These are phyloP conservation scores for Cricetomys ansorgei DNA, from an alignment of 2,113 vertebrate species.

Conservation along the genomic window DNA sequence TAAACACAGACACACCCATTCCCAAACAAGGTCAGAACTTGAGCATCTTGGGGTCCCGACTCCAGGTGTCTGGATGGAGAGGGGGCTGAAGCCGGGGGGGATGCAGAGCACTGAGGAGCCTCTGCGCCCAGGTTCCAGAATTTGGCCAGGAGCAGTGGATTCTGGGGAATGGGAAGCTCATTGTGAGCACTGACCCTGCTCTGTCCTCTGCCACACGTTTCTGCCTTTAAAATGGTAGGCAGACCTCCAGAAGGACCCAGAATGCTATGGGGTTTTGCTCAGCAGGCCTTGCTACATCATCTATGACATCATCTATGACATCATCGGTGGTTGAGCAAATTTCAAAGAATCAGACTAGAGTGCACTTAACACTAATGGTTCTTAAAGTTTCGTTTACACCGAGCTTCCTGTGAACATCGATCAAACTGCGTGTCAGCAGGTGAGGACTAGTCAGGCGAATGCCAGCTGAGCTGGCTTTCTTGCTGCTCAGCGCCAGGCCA, in stretches of 20 bases:
- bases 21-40: background rate
- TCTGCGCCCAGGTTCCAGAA: fast-evolving
- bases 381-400: background rate
- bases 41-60: too few species aligned
- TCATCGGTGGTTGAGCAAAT: too few species aligned
- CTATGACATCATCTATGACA: background rate
- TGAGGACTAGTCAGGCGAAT: background rate
- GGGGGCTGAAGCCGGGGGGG: background rate
- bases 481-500: fast-evolving
- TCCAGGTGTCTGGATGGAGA: fast-evolving
- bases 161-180: background rate
- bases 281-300: background rate
- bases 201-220: background rate
- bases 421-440: background rate
- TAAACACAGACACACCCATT: background rate
- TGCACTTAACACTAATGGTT: background rate
- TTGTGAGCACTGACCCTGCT: background rate
- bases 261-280: background rate
- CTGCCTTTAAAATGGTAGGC: background rate
- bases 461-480: fast-evolving
- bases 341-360: background rate
- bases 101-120: fast-evolving
- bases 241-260: background rate
- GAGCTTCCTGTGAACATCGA: background rate
- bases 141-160: too few species aligned